Base-by-base conservation (phyloP, 2,797 vertebrate species). In the Setipinna tenuifilis region DNA sequence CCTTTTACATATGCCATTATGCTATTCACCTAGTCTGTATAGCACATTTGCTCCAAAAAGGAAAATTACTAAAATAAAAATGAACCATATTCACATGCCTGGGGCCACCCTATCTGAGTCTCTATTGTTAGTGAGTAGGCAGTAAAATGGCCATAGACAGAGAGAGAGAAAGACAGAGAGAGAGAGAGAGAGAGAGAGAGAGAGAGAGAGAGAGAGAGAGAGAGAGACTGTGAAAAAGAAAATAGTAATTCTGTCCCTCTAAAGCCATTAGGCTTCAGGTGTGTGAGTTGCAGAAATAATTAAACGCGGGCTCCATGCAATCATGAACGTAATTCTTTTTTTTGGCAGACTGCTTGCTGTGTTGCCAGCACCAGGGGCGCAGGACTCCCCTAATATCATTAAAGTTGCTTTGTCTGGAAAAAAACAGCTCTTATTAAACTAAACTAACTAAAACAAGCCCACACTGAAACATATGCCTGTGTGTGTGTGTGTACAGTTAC, bases 281-380 rank as follows among this genome's bases (percentile, higher is more conserved):
- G 25, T 85, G 54, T 44, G 71, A 75, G n/a, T 14, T 19, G 31
- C 17, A 35, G 16, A 78, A 75, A 78, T 41, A 78, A 78, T 75
- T 75, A 23, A 75, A 41, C 28, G 0, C 68, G 17, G 68, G 31
- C 65, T 31, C 31, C 28, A 35, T 75, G 71, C 41, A 41, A 78
- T 78, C 35, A 17, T 78, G 71, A 71, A 17, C 0, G 21, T 78
- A 41, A 19, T 78, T 78, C 16, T 78, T 9, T 78, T 75, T 41
- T 78, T 78, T 41, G 31, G 31, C 71, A 44, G 17, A 78, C 17
- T 41, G 21, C 31, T 41, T 44, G 19, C 19, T 78, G 19, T 19
- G 31, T 78, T 21, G 14, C 71, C 31, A 78, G 17, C 71, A 41
- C 17, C 17, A 19, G 71, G 31, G 71, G 35, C 31, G 17, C 17